phyloP scores from a whole-genome alignment of 2,797 vertebrate species.

The Chaetodon trifasciatus region DNA sequence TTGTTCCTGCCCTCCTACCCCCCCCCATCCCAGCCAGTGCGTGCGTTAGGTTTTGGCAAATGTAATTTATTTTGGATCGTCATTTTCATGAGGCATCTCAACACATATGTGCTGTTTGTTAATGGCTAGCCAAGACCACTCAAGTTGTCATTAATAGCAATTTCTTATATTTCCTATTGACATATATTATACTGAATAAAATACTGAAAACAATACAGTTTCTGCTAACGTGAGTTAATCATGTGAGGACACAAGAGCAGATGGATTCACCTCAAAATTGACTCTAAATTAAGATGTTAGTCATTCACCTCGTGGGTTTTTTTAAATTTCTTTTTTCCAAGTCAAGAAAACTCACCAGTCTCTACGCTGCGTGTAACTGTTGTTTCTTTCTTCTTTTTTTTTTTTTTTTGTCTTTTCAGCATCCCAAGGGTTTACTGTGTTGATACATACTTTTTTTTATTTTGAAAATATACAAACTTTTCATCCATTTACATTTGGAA shows the following conservation, averaged over 20 bases:
- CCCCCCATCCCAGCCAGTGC: constrained; percentile 56
- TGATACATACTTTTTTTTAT: constrained; percentile 84
- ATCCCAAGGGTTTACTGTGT: constrained; percentile 88
- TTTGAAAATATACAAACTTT: constrained; percentile 84
- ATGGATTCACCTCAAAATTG: constrained; percentile 63
- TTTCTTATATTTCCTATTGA: constrained; percentile 86
- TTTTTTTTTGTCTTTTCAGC: constrained; percentile 78
- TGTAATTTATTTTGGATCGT: constrained; percentile 83
- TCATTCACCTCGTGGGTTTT: constrained; percentile 58
- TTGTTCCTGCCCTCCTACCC: constrained; percentile 58
- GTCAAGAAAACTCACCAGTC: constrained; percentile 73
- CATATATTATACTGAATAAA: constrained; percentile 84
- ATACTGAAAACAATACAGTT: constrained; percentile 79
- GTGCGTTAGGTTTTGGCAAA: constrained; percentile 78
- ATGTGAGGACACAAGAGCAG: constrained; percentile 70
- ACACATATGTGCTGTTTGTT: constrained; percentile 81
- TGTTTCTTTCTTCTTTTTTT: constrained; percentile 55
- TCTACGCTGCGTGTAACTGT: constrained; percentile 80
- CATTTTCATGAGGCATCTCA: constrained; percentile 76
- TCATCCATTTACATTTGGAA: constrained; percentile 85
- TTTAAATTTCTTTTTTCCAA: constrained; percentile 42
- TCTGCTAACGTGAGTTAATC: constrained; percentile 81
- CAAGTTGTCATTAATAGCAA: constrained; percentile 82
- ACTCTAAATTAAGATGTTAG: constrained; percentile 56
- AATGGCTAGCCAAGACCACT: constrained; percentile 82